phyloP scores from a whole-genome alignment of 2,113 vertebrate genomes.

The Salvelinus alpinus region DNA sequence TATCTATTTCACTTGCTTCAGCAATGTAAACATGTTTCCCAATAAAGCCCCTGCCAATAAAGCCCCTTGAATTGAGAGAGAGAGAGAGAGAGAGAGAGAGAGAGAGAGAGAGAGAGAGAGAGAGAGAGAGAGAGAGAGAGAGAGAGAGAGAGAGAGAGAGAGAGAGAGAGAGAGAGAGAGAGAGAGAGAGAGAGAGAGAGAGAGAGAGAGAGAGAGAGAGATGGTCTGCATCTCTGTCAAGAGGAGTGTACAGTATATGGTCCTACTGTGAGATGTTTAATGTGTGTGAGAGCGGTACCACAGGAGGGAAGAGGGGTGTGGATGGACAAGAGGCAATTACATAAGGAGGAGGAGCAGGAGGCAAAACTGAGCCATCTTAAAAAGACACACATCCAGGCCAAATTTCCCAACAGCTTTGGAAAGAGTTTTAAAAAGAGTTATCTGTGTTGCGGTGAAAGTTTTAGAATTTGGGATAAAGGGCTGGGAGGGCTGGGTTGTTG shows the following conservation, averaged over 20 bases:
- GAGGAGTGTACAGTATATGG: conserved; percentile 18
- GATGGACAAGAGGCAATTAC: conserved; percentile 42
- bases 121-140: no score
- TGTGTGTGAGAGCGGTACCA: conserved; percentile 20
- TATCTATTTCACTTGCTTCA: no score
- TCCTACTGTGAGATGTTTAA: conserved; percentile 31
- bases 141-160: no score
- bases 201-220: background rate
- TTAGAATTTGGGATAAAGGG: conserved; percentile 36
- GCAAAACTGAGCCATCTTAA: conserved; percentile 29
- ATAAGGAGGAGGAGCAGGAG: conserved; percentile 5
- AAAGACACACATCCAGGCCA: conserved; percentile 3
- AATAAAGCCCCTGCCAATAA: no score
- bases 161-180: no score
- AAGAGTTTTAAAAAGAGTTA: conserved; percentile 12
- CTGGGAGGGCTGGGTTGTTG: conserved; percentile 20
- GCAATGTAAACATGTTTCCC: no score
- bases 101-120: no score
- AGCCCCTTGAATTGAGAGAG: no score
- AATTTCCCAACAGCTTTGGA: background rate
- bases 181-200: no score
- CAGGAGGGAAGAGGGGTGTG: conserved; percentile 6
- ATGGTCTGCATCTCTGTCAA: conserved; percentile 34
- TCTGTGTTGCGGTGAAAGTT: conserved; percentile 26
- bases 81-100: no score